These are phyloP conservation scores for Eupithecia centaureata DNA, from an alignment of 2,888 invertebrate species.

Conservation along the genomic window DNA sequence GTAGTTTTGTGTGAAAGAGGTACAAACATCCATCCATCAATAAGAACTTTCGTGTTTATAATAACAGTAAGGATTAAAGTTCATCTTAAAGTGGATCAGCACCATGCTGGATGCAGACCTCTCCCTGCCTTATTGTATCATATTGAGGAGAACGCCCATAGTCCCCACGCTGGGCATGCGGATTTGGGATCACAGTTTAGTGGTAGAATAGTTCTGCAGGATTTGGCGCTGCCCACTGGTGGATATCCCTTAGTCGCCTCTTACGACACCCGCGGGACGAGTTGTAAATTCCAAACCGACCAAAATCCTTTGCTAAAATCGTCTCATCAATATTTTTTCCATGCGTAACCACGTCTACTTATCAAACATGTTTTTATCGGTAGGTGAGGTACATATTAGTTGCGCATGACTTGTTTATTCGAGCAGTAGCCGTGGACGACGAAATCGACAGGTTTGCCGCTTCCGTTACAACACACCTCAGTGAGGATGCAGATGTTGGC, in stretches of 20 bases:
- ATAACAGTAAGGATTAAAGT: too few relatives aligned
- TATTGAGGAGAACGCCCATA: neutral
- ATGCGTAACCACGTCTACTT: too few relatives aligned
- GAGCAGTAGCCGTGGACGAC: neutral
- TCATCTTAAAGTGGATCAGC: neutral
- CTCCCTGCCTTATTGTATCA: neutral
- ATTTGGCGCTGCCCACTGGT: too few relatives aligned
- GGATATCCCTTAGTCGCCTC: too few relatives aligned
- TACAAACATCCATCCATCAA: too few relatives aligned
- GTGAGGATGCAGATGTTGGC: constrained; percentile 1
- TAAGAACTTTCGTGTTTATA: too few relatives aligned
- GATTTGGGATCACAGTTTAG: too few relatives aligned
- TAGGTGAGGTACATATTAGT: neutral
- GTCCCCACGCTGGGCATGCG: neutral
- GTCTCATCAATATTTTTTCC: neutral
- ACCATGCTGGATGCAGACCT: neutral
- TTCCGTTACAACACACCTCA: constrained; percentile 5
- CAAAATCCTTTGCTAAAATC: neutral
- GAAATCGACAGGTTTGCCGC: constrained; percentile 5
- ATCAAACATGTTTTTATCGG: neutral
- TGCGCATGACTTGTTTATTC: neutral
- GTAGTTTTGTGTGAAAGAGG: too few relatives aligned
- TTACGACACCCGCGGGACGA: neutral
- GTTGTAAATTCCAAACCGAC: neutral
- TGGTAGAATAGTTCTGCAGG: too few relatives aligned